Conservation (phyloP, 1,140 invertebrate species). For the Drosophila lacteicornis region DNA sequence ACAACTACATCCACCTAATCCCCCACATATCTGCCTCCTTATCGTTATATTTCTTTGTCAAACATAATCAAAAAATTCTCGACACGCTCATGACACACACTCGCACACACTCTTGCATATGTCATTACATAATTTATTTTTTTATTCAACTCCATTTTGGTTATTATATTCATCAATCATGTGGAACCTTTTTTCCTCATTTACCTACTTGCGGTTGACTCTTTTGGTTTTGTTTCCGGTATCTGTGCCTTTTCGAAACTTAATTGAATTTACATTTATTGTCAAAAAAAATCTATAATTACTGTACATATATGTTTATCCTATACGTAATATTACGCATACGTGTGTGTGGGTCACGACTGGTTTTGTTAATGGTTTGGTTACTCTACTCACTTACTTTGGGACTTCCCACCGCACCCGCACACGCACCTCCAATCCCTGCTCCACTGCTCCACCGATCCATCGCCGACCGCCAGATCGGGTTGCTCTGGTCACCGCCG, state of each 20-base stretch:
- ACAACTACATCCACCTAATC: slow-evolving; percentile 36
- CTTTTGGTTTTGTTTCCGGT: slow-evolving; percentile 76
- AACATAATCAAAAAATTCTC: slow-evolving; percentile 69
- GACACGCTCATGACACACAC: slow-evolving; percentile 56
- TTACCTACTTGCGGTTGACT: slow-evolving; percentile 50
- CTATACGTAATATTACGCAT: slow-evolving; percentile 40
- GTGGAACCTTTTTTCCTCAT: slow-evolving; percentile 60
- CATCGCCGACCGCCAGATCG: slow-evolving; percentile 79
- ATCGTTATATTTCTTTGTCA: slow-evolving; percentile 44
- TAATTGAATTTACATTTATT: slow-evolving; percentile 77
- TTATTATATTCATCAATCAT: slow-evolving; percentile 76
- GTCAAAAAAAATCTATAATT: slow-evolving; percentile 62
- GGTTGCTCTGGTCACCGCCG: slow-evolving; percentile 85
- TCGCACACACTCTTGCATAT: slow-evolving; percentile 43
- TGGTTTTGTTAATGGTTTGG: slow-evolving; percentile 71
- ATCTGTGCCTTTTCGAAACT: slow-evolving; percentile 69
- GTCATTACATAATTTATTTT: slow-evolving; percentile 69
- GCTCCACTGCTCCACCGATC: slow-evolving; percentile 15
- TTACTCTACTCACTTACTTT: slow-evolving; percentile 58
- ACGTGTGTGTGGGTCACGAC: slow-evolving; percentile 64
- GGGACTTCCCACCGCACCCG: slow-evolving; percentile 56
- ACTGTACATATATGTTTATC: slow-evolving; percentile 66
- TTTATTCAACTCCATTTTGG: slow-evolving; percentile 56
- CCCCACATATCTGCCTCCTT: slow-evolving; percentile 37
- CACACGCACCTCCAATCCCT: slow-evolving; percentile 46